Percentiles rank a stretch among this genome's conserved stretches.
Evolutionary conservation across 1,140 invertebrate species (phyloP).

Genomic region (Saccostrea cuccullata): DNA sequence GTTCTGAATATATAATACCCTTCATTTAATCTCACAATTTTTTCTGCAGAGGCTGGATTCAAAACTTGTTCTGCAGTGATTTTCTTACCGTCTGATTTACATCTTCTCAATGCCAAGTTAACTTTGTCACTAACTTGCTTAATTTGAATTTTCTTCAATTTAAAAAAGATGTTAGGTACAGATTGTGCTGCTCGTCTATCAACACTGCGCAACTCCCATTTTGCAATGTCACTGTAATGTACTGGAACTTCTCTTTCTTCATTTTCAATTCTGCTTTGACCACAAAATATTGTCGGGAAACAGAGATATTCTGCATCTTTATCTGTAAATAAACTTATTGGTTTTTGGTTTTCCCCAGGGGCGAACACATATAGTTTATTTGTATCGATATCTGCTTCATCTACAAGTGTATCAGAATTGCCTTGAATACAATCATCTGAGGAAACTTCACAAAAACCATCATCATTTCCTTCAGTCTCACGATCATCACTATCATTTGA

Average conservation of each 20-base stretch:
- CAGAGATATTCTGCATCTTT: slow-evolving; percentile 47
- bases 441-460: slow-evolving; percentile 40
- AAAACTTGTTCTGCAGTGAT: slow-evolving; percentile 45
- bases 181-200: slow-evolving; percentile 53
- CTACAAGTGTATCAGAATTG: slow-evolving; percentile 50
- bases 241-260: slow-evolving; percentile 48
- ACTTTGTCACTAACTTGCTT: slow-evolving; percentile 52
- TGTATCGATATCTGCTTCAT: slow-evolving; percentile 39
- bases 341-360: slow-evolving; percentile 51
- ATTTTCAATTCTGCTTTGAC: slow-evolving; percentile 44
- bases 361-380: slow-evolving; percentile 49
- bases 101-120: slow-evolving; percentile 48
- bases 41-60: slow-evolving; percentile 38
- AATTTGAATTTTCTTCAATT: slow-evolving; percentile 54
- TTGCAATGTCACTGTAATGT: slow-evolving; percentile 54
- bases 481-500: slow-evolving; percentile 14
- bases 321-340: slow-evolving; percentile 53
- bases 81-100: slow-evolving; percentile 50
- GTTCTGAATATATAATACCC: slow-evolving; percentile 56
- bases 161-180: slow-evolving; percentile 56
- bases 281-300: slow-evolving; percentile 59
- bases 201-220: slow-evolving; percentile 53
- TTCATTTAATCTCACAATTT: slow-evolving; percentile 55
- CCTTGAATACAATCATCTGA: slow-evolving; percentile 32
- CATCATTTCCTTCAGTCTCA: background rate